Evolutionary conservation across 2,888 invertebrate species (phyloP).

Genomic region (Nymphalis polychloros): DNA sequence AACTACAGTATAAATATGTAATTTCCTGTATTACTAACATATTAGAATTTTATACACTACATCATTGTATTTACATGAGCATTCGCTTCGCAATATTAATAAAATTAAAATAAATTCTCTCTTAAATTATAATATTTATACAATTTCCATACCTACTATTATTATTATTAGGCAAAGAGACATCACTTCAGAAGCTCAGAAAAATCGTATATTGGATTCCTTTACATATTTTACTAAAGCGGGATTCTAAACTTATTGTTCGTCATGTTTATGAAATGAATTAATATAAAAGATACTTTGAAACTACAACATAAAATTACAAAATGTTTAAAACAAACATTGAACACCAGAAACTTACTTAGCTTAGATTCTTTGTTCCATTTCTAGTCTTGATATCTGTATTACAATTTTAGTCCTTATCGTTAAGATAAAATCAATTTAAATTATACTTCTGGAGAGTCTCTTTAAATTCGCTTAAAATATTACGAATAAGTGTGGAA

Average conservation of each 20-base stretch:
- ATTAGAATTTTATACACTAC: constrained; percentile 78
- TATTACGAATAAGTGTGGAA: no score
- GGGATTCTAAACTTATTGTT: neutral
- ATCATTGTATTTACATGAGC: constrained; percentile 80
- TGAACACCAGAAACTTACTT: neutral
- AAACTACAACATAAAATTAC: neutral
- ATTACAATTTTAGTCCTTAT: neutral
- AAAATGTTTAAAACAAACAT: neutral
- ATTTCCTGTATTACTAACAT: constrained; percentile 74
- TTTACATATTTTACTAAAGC: constrained; percentile 10
- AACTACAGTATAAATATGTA: constrained; percentile 44
- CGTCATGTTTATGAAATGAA: no score
- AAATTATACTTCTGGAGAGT: no score
- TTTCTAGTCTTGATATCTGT: no score
- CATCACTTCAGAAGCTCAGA: constrained; percentile 56
- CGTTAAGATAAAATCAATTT: neutral
- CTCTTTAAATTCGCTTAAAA: no score
- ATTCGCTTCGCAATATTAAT: constrained; percentile 78
- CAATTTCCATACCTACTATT: constrained; percentile 62
- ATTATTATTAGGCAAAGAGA: constrained; percentile 72
- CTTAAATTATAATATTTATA: constrained; percentile 76
- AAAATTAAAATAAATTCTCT: constrained; percentile 79
- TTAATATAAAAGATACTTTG: neutral
- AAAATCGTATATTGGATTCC: constrained; percentile 41
- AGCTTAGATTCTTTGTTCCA: no score